These are phyloP conservation scores for Tetramorium bicarinatum DNA, from an alignment of 2,888 invertebrate species.

Conservation along the genomic window DNA sequence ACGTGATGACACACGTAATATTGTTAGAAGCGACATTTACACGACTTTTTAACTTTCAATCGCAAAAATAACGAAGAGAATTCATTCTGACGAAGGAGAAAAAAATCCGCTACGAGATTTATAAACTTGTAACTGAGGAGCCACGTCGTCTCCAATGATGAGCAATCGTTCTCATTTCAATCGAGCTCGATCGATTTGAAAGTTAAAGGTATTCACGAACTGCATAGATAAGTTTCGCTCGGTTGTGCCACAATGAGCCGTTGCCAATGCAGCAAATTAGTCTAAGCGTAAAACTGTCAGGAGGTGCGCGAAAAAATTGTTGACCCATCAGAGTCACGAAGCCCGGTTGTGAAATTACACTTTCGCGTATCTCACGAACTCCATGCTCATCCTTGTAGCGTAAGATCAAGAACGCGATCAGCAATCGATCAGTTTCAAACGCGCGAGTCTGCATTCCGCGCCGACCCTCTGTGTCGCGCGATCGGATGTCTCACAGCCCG, in stretches of 20 bases:
- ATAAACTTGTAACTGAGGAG: not conserved
- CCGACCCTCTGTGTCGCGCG: not conserved
- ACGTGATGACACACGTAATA: slow-evolving; percentile 8
- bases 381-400: not conserved
- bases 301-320: not conserved
- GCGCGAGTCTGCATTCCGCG: slow-evolving; percentile 13
- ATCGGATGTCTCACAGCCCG: slow-evolving; percentile 13
- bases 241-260: slow-evolving; percentile 16
- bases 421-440: slow-evolving; percentile 19
- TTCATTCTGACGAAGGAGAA: not conserved
- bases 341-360: slow-evolving; percentile 11
- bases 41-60: not conserved
- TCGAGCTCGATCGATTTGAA: not conserved
- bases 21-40: slow-evolving; percentile 2
- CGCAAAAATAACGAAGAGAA: not conserved
- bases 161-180: slow-evolving; percentile 29
- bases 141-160: not conserved
- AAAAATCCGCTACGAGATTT: not conserved
- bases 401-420: slow-evolving; percentile 24
- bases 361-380: slow-evolving; percentile 9
- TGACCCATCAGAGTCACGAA: not conserved
- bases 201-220: not conserved
- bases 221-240: slow-evolving; percentile 8
- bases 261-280: not conserved
- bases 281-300: slow-evolving; percentile 4